Conservation (phyloP, 1,140 invertebrate species). For the Maconellicoccus hirsutus region DNA sequence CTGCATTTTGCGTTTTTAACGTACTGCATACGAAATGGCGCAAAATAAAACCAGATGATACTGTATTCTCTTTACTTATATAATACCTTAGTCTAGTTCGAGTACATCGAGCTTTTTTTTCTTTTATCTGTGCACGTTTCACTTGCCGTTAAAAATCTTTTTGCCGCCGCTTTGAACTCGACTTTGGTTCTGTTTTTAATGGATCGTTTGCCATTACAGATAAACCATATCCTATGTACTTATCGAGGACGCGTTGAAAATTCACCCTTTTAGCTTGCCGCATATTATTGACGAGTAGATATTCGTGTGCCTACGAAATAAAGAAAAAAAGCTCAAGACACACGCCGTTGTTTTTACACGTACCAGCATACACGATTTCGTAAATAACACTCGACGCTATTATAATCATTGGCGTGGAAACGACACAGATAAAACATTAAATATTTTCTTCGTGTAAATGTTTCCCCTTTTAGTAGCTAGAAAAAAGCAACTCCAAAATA, state of each 20-base stretch:
- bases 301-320: too few species aligned
- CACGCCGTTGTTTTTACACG: too few species aligned
- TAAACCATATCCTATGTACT: not conserved
- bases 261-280: not conserved
- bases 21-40: constrained; percentile 1
- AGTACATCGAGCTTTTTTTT: not conserved
- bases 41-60: constrained; percentile 9
- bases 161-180: not conserved
- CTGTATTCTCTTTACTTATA: not conserved
- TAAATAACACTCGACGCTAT: too few species aligned
- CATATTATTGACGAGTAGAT: not conserved
- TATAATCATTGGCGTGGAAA: too few species aligned
- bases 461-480: too few species aligned
- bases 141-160: not conserved
- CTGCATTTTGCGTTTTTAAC: not conserved
- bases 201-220: not conserved
- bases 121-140: constrained; percentile 8
- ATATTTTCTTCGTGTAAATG: too few species aligned
- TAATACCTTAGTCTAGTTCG: not conserved
- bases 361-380: too few species aligned
- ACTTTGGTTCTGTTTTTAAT: not conserved
- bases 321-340: too few species aligned
- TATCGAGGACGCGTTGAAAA: not conserved
- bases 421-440: too few species aligned
- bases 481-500: too few species aligned